Conservation (phyloP, 2,797 vertebrate species). For the Periophthalmus magnuspinnatus region DNA sequence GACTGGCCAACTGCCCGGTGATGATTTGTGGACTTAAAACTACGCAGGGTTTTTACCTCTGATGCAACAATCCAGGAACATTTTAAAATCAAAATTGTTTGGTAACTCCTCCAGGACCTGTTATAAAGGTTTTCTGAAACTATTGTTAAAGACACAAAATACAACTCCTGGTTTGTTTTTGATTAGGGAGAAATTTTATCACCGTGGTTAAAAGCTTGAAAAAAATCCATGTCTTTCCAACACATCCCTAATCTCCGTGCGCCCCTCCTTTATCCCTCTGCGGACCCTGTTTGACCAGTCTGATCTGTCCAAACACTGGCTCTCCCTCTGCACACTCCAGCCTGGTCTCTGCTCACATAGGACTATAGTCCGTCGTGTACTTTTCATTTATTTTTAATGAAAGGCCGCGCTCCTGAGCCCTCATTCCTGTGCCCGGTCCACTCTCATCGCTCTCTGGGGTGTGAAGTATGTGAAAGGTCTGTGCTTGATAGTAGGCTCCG, state of each 20-base stretch:
- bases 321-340: slow-evolving; percentile 57
- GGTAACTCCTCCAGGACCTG: too few species aligned
- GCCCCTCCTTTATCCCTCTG: slow-evolving; percentile 7
- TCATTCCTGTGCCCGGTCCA: slow-evolving; percentile 12
- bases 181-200: too few species aligned
- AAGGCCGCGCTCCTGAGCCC: slow-evolving; percentile 38
- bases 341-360: slow-evolving; percentile 62
- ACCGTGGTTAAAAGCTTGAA: too few species aligned
- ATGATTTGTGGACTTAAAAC: too few species aligned
- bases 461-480: slow-evolving; percentile 4
- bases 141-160: too few species aligned
- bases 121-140: too few species aligned
- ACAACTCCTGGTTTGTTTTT: too few species aligned
- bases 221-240: slow-evolving; percentile 1
- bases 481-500: not conserved
- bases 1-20: too few species aligned
- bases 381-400: slow-evolving; percentile 80
- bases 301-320: slow-evolving; percentile 76
- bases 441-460: slow-evolving; percentile 24
- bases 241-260: slow-evolving; percentile 21
- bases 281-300: slow-evolving; percentile 71
- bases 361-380: slow-evolving; percentile 57
- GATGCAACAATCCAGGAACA: too few species aligned
- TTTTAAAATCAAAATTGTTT: too few species aligned
- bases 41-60: too few species aligned